A percentile compares a stretch with the other conserved stretches of the same genome.
phyloP scores from a whole-genome alignment of 1,140 invertebrate genomes.

The Copidosoma floridanum region DNA sequence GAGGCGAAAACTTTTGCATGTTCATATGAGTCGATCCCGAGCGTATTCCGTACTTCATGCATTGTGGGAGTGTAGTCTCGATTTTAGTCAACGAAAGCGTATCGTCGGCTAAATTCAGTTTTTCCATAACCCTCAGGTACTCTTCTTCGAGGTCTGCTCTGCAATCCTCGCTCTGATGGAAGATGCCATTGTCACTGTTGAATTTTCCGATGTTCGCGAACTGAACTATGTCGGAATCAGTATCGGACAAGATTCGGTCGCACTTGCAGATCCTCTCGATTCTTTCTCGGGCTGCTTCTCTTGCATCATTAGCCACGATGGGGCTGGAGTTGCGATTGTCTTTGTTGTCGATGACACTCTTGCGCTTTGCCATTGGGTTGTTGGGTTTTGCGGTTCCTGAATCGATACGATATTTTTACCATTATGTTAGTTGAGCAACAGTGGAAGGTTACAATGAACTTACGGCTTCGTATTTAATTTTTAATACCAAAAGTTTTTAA shows the following conservation, averaged over 20 bases:
- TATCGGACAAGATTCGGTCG: conserved; percentile 33
- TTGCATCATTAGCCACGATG: neutral
- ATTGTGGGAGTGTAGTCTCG: conserved; percentile 36
- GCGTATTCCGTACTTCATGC: conserved; percentile 39
- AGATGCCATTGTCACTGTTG: conserved; percentile 26
- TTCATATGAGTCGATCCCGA: conserved; percentile 43
- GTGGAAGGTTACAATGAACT: too few relatives aligned
- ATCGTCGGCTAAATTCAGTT: conserved; percentile 41
- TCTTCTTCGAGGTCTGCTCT: conserved; percentile 41
- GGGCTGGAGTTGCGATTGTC: neutral
- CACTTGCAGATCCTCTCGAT: conserved; percentile 32
- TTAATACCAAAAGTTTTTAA: too few relatives aligned
- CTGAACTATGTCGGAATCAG: conserved; percentile 28
- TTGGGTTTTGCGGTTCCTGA: too few relatives aligned
- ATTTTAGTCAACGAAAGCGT: conserved; percentile 44
- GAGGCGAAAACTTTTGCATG: conserved; percentile 43
- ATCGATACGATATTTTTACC: too few relatives aligned
- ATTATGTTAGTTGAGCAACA: too few relatives aligned
- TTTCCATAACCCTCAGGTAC: conserved; percentile 35
- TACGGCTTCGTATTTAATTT: too few relatives aligned
- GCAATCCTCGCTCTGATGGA: conserved; percentile 31
- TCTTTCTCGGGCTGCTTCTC: conserved; percentile 4
- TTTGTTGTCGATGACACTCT: too few relatives aligned
- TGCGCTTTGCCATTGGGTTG: too few relatives aligned
- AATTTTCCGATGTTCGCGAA: conserved; percentile 28